Conservation (phyloP, 2,113 vertebrate genomes). For the Chrysemys picta region DNA sequence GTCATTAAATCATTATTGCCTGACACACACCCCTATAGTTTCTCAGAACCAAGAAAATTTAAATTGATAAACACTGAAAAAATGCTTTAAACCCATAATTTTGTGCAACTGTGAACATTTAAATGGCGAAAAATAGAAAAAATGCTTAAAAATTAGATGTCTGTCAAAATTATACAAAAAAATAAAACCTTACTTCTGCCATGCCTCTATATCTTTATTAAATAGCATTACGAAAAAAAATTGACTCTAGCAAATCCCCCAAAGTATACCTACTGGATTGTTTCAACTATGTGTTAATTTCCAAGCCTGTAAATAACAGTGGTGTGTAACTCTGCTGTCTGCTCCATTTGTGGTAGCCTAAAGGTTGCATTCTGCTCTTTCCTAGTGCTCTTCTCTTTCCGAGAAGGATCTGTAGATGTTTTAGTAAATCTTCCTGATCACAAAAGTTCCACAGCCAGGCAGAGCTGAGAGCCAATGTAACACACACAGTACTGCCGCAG, state of each 20-base stretch:
- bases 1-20: no score
- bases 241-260: not conserved
- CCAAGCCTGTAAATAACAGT: not conserved
- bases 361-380: not conserved
- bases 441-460: not conserved
- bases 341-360: not conserved
- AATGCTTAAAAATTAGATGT: no score
- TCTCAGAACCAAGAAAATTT: no score
- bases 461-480: not conserved
- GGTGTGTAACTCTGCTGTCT: not conserved
- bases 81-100: no score
- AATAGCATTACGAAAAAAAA: no score
- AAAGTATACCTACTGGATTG: not conserved
- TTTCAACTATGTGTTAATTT: fast-evolving
- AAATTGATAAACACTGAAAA: no score
- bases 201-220: no score
- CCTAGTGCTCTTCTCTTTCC: not conserved
- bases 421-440: not conserved
- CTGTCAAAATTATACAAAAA: no score
- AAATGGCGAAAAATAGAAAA: no score
- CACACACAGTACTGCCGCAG: not conserved
- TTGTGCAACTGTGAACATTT: no score
- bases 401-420: not conserved
- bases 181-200: no score
- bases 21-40: no score